Evolutionary conservation across 2,113 vertebrate species (phyloP).

Genomic region (Bufo gargarizans): DNA sequence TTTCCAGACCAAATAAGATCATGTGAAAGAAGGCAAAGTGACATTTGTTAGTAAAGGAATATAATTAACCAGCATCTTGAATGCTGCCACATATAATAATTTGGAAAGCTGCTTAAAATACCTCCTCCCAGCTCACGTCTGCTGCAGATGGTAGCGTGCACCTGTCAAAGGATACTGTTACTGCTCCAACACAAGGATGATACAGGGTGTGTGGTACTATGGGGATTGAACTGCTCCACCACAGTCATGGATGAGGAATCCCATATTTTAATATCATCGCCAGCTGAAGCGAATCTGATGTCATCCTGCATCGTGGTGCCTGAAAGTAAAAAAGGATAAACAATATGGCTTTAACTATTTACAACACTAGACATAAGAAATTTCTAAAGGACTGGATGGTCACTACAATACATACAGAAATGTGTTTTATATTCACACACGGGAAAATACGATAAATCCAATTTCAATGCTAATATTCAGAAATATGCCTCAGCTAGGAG

Average conservation of each 20-base stretch:
- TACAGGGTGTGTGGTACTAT: slow-evolving; percentile 77
- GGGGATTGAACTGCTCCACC: slow-evolving; percentile 93
- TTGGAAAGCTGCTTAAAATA: background rate
- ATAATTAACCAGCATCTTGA: background rate
- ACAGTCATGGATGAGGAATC: slow-evolving; percentile 83
- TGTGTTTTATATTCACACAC: background rate
- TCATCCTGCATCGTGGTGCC: slow-evolving; percentile 87
- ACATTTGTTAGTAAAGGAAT: background rate
- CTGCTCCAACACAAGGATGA: slow-evolving; percentile 90
- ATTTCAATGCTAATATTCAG: background rate
- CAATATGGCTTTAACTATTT: background rate
- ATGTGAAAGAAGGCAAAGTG: background rate
- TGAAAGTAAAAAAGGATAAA: slow-evolving; percentile 54
- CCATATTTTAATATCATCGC: slow-evolving; percentile 96
- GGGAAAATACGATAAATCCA: background rate
- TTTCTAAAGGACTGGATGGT: background rate
- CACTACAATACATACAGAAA: background rate
- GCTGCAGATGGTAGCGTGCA: background rate
- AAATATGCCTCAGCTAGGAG: too few relatives aligned
- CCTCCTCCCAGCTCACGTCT: background rate
- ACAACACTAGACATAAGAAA: background rate
- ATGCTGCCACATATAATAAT: background rate
- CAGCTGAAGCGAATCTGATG: slow-evolving; percentile 86
- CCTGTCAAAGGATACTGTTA: slow-evolving; percentile 90
- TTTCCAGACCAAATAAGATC: too few relatives aligned